Conservation (phyloP, 2,113 vertebrate species). For the Laticauda colubrina region DNA sequence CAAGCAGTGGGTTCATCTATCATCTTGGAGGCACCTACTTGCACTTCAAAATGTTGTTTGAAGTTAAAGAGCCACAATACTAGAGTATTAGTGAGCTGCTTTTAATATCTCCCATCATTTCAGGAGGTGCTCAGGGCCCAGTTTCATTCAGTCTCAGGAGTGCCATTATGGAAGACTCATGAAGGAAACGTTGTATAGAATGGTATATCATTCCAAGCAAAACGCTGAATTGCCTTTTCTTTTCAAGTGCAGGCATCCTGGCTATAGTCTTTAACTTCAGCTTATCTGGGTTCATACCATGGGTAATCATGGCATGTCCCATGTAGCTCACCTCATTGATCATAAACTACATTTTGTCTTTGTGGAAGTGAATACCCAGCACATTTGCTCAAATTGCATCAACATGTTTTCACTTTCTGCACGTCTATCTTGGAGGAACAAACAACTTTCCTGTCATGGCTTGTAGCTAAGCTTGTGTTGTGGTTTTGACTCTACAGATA, state of each 20-base stretch:
- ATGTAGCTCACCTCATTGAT: not conserved
- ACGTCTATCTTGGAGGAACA: not conserved
- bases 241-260: not conserved
- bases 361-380: not conserved
- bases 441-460: not conserved
- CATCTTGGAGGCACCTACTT: not conserved
- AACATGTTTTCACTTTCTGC: not conserved
- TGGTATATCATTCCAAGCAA: not conserved
- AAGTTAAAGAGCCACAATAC: not conserved
- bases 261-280: not conserved
- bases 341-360: not conserved
- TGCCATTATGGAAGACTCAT: not conserved
- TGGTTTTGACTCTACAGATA: not conserved
- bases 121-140: not conserved
- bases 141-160: not conserved
- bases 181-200: not conserved
- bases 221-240: not conserved
- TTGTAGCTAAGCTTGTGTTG: not conserved
- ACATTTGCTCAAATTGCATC: not conserved
- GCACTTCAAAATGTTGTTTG: not conserved
- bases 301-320: not conserved
- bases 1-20: not conserved
- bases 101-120: not conserved
- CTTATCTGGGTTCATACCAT: not conserved
- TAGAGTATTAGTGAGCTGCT: not conserved